Percentiles rank a stretch among this genome's conserved stretches.
Conservation (phyloP, 2,888 invertebrate species). For the Dryobota labecula region DNA sequence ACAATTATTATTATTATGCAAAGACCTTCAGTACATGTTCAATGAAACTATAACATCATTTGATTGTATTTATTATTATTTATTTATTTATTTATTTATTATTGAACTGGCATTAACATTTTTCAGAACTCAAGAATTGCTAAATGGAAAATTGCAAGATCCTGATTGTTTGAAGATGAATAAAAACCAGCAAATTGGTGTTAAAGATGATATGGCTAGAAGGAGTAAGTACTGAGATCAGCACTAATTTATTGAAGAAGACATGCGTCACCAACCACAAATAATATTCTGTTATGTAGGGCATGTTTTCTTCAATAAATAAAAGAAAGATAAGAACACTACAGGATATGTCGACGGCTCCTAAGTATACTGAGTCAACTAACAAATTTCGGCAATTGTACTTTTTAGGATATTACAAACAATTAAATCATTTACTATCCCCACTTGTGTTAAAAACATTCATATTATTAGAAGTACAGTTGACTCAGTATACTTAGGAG, state of each 20-base stretch:
- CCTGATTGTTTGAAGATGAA: not conserved
- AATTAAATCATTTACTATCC: too few species aligned
- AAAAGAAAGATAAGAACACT: not conserved
- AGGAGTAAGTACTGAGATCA: not conserved
- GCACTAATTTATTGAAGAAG: not conserved
- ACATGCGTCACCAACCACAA: not conserved
- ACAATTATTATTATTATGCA: conserved; percentile 7
- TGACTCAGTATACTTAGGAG: too few species aligned
- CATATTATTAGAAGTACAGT: too few species aligned
- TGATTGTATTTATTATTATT: not conserved
- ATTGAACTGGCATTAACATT: not conserved
- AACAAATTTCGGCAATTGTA: too few species aligned
- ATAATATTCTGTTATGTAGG: not conserved
- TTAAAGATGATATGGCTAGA: not conserved
- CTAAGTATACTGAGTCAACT: too few species aligned
- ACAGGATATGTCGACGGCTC: too few species aligned
- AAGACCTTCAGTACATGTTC: not conserved
- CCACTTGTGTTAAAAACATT: too few species aligned
- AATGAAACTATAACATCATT: conserved; percentile 4
- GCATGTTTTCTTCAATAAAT: not conserved
- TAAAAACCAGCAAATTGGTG: not conserved
- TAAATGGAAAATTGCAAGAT: not conserved
- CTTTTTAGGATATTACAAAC: too few species aligned
- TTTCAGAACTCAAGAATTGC: not conserved
- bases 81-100: too few species aligned